Conservation (phyloP, 2,113 vertebrate species). For the Picathartes gymnocephalus region DNA sequence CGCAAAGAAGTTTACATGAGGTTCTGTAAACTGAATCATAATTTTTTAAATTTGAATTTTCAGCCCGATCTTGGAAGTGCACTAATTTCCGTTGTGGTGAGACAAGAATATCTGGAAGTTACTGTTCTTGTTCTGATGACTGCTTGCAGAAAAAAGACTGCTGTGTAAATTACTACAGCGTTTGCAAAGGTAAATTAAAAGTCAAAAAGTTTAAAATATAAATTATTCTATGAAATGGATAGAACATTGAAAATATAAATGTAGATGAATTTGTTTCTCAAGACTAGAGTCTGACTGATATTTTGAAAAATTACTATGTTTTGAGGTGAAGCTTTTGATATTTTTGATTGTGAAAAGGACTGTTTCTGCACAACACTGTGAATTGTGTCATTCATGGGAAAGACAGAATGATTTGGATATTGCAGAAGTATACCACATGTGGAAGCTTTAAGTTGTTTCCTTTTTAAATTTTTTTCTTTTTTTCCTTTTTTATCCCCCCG, state of each 20-base stretch:
- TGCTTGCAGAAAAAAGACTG: conserved; percentile 76
- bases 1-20: background rate
- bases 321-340: background rate
- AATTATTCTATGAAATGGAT: background rate
- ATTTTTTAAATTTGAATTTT: background rate
- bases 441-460: fast-evolving
- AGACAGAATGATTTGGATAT: background rate
- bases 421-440: background rate
- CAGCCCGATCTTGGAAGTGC: conserved; percentile 76
- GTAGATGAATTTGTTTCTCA: background rate
- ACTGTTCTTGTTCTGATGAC: conserved; percentile 81
- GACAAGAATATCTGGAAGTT: conserved; percentile 53
- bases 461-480: background rate
- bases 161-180: conserved; percentile 72
- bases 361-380: background rate
- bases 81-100: conserved; percentile 78
- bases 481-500: fast-evolving
- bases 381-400: background rate
- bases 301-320: background rate
- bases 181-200: conserved; percentile 74
- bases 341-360: background rate
- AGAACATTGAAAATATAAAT: background rate
- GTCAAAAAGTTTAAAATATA: background rate
- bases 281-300: background rate
- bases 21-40: background rate